Evolutionary conservation across 2,888 invertebrate genomes (phyloP), one percentile per base, ranked within the genome.

Genomic region (Arge pagana): DNA sequence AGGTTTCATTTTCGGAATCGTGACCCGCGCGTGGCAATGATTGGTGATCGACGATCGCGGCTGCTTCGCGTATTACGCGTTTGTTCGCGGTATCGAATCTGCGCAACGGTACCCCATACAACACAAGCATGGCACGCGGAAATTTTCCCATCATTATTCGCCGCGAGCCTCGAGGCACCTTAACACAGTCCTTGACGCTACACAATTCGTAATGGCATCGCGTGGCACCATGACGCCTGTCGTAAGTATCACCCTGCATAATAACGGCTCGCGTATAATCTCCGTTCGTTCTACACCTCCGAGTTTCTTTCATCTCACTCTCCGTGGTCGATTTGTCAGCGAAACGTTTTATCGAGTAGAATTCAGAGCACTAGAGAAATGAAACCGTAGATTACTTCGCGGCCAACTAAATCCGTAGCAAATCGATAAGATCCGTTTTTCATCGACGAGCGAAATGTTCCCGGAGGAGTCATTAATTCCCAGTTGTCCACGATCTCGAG

Each of bases 121-220:
- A 30, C 42, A 13, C 30, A 16, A 18, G 4, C 33, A 7, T 3
- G 15, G 3, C 15, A 33, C 15, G 59, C 63, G 59, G 59, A 59
- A 55, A 62, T 65, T 67, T 71, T 70, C 67, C 65, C 68, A 66
- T 69, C 66, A 63, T 68, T 65, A 62, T 62, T 64, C 31, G 42
- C 26, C 40, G 21, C 24, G n/a, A n/a, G 42, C 8, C 11, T 30
- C 11, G 11, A 42, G 31, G 42, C 18, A 30, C 31, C 42, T 30
- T 42, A 42, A 42, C 31, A 42, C 30, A 42, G 42, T 42, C 42
- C 30, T 42, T 21, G 19, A 5, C 31, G 24, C 30, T 30, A 42
- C 13, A 42, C 31, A 42, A 42, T 42, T 28, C 24, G 18, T 21
- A 42, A 31, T 42, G n/a, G 30, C 30, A 42, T 19, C 30, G n/a